Conservation (phyloP, 2,113 vertebrate genomes). For the Cinclus mexicanus region DNA sequence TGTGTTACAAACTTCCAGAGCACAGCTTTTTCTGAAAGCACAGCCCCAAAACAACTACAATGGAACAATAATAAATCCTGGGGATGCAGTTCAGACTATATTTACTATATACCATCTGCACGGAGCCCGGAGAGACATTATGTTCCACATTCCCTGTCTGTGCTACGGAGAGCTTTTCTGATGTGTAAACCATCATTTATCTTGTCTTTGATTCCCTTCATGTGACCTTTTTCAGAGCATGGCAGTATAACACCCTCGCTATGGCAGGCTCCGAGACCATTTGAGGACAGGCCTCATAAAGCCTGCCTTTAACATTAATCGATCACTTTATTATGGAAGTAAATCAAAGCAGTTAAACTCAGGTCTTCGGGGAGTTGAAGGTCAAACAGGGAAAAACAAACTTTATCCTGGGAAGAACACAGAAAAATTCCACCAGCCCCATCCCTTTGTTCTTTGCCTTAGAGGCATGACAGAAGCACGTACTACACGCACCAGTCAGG, state of each 20-base stretch:
- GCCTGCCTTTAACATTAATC: constrained; percentile 65
- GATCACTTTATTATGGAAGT: constrained; percentile 66
- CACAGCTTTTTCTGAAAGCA: constrained; percentile 7
- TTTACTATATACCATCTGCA: constrained; percentile 63
- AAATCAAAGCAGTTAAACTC: constrained; percentile 66
- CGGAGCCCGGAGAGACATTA: constrained; percentile 28
- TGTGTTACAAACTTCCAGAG: not conserved
- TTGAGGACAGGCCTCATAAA: constrained; percentile 65
- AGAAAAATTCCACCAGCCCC: constrained; percentile 7
- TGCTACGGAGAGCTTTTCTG: constrained; percentile 31
- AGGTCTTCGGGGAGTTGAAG: constrained; percentile 57
- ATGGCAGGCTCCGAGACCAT: not conserved
- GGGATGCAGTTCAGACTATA: constrained; percentile 32
- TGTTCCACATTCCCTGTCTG: constrained; percentile 43
- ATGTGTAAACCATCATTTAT: constrained; percentile 65
- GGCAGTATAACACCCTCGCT: constrained; percentile 54
- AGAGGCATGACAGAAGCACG: not conserved
- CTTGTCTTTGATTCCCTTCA: constrained; percentile 64
- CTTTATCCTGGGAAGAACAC: constrained; percentile 36
- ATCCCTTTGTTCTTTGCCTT: not conserved
- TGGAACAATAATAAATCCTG: not conserved
- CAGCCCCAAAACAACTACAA: constrained; percentile 7
- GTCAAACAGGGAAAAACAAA: constrained; percentile 54
- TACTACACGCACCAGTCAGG: not conserved
- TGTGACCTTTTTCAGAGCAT: constrained; percentile 61